Conservation (phyloP, 2,888 invertebrate species). For the Lepidonotus clava region DNA sequence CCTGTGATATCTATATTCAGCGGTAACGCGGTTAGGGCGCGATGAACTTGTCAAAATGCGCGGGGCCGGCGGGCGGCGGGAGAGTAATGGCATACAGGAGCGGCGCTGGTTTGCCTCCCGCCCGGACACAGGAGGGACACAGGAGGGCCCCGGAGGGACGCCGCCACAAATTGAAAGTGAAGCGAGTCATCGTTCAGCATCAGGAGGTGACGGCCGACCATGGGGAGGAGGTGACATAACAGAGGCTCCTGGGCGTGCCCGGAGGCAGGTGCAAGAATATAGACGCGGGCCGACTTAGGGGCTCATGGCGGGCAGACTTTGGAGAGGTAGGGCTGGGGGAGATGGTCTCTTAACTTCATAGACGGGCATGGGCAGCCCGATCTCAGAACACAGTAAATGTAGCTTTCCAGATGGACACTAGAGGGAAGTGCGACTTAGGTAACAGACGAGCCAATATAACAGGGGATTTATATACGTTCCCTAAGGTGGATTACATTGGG, state of each 20-base stretch:
- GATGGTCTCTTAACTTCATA: no score
- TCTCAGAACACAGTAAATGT: no score
- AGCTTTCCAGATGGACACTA: no score
- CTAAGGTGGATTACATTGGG: no score
- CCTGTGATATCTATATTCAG: slow-evolving; percentile 45
- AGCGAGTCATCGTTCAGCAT: slow-evolving; percentile 44
- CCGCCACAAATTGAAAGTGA: slow-evolving; percentile 35
- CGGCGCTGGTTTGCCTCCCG: background rate
- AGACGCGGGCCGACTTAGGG: no score
- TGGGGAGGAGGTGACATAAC: slow-evolving; percentile 25
- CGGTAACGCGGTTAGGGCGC: background rate
- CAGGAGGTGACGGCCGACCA: slow-evolving; percentile 30
- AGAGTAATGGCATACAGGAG: background rate
- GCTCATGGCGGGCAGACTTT: no score
- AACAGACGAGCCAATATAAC: no score
- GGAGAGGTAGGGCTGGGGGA: no score
- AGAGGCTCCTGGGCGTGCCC: background rate
- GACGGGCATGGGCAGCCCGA: no score
- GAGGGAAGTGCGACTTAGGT: no score
- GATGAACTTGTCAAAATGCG: slow-evolving; percentile 53
- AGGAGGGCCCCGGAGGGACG: background rate
- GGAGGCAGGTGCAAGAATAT: background rate
- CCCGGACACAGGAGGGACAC: background rate
- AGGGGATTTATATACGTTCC: no score
- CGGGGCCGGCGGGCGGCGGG: background rate